phyloP scores from a whole-genome alignment of 2,113 vertebrate species.

The Chloropsis hardwickii region DNA sequence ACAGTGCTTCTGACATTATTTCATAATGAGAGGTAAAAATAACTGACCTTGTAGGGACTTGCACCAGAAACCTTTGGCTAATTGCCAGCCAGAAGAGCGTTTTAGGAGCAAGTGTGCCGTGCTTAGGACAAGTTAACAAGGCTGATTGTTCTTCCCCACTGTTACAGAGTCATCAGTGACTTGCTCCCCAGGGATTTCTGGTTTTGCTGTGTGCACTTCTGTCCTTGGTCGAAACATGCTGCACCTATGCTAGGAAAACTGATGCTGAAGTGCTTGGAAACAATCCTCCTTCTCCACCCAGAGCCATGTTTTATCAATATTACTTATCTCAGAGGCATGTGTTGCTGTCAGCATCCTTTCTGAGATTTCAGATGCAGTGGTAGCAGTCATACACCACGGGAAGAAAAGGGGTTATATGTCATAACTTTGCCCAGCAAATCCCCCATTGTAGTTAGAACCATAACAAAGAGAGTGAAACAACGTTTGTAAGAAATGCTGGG shows the following conservation, averaged over 20 bases:
- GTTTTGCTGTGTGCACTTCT: background rate
- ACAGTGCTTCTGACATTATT: background rate
- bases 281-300: background rate
- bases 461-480: background rate
- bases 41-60: slow-evolving; percentile 50
- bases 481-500: background rate
- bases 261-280: background rate
- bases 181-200: background rate
- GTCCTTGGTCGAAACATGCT: background rate
- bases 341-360: background rate
- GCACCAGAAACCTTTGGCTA: background rate
- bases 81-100: background rate
- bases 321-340: background rate
- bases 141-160: background rate
- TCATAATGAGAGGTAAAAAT: slow-evolving; percentile 31
- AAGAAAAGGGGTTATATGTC: background rate
- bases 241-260: background rate
- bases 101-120: background rate
- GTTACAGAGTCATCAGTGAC: background rate
- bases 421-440: background rate
- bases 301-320: background rate
- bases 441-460: background rate
- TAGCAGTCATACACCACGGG: accelerated
- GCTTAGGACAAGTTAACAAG: background rate
- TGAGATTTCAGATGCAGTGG: background rate